These are phyloP conservation scores for Tachysurus vachellii DNA, from an alignment of 2,113 vertebrate species.

Conservation along the genomic window DNA sequence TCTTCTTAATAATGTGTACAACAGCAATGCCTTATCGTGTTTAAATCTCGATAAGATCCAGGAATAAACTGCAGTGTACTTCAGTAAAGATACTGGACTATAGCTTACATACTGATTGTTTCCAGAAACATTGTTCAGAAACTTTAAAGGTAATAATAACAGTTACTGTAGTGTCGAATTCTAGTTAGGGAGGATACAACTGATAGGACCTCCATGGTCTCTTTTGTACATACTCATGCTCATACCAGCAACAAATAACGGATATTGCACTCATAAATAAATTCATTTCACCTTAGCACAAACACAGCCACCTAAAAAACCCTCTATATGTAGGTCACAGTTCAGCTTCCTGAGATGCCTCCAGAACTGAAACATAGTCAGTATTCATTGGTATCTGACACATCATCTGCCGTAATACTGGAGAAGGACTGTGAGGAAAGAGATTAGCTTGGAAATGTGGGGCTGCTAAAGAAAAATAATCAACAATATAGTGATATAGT, in stretches of 20 bases:
- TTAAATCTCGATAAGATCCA: background rate
- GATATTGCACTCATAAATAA: background rate
- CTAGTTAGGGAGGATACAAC: background rate
- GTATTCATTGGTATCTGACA: background rate
- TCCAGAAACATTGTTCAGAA: background rate
- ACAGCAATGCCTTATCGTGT: background rate
- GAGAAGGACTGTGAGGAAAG: background rate
- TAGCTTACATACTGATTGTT: no score
- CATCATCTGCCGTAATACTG: background rate
- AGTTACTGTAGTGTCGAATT: background rate
- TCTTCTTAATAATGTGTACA: background rate
- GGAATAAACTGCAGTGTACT: background rate
- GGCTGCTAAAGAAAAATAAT: background rate
- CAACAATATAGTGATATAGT: background rate
- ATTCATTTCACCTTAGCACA: background rate
- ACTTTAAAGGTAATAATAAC: background rate
- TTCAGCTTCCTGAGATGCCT: background rate
- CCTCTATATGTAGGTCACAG: background rate
- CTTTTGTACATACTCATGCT: background rate
- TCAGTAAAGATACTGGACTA: background rate
- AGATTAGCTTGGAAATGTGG: slow-evolving; percentile 48
- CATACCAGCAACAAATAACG: background rate
- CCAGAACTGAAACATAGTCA: background rate
- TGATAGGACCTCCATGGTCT: background rate
- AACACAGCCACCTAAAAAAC: background rate